Evolutionary conservation across 1,140 invertebrate species (phyloP).

Genomic region (Harlomillsia oculata): DNA sequence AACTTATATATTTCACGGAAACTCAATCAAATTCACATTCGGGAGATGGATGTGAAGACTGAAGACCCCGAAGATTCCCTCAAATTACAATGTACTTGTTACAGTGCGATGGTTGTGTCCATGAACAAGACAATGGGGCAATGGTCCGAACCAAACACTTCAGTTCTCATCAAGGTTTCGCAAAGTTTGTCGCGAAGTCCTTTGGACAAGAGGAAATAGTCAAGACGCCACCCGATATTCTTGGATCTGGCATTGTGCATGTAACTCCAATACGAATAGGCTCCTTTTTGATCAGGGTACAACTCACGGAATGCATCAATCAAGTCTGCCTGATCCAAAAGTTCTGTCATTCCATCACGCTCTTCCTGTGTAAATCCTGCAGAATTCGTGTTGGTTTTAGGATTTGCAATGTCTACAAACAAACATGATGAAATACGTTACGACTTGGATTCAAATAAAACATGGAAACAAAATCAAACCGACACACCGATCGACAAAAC

Average conservation of each 20-base stretch:
- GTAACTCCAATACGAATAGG: conserved; percentile 93
- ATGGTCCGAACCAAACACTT: conserved; percentile 77
- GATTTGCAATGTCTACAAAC: conserved; percentile 77
- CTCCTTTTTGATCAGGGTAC: conserved; percentile 71
- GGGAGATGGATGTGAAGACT: too few species aligned
- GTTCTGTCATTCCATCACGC: conserved; percentile 74
- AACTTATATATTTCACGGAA: too few species aligned
- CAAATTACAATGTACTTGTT: too few species aligned
- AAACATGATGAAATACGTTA: background rate
- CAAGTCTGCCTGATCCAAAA: conserved; percentile 64
- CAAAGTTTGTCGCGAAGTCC: conserved; percentile 63
- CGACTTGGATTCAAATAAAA: too few species aligned
- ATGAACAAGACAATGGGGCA: conserved; percentile 69
- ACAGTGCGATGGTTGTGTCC: too few species aligned
- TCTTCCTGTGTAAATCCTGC: conserved; percentile 95
- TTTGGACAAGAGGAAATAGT: conserved; percentile 86
- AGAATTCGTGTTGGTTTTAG: conserved; percentile 82
- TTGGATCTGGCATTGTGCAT: conserved; percentile 71
- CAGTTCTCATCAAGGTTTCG: conserved; percentile 63
- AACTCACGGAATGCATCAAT: conserved; percentile 80
- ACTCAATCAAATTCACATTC: too few species aligned
- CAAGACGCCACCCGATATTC: conserved; percentile 92
- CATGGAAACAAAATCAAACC: background rate
- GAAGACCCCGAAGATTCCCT: too few species aligned
- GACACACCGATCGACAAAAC: background rate